A percentile compares a stretch with the other conserved stretches of the same genome.
phyloP scores from a whole-genome alignment of 2,113 vertebrate genomes.

The Mesoclemmys tuberculata region DNA sequence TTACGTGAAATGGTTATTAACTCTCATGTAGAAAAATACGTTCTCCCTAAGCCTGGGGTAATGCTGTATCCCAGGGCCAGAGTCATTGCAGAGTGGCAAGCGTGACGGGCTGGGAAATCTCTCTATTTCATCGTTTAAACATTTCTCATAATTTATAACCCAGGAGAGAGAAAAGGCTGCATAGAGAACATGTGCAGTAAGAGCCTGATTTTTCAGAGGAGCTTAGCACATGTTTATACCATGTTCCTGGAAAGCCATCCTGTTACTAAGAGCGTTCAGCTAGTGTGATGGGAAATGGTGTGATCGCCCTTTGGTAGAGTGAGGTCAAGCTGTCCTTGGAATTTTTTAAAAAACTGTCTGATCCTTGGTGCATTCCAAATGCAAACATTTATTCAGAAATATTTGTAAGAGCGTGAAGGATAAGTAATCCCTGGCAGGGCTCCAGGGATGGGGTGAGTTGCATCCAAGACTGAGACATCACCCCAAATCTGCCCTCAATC shows the following conservation, averaged over 20 bases:
- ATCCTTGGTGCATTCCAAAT: background rate
- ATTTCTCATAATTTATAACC: background rate
- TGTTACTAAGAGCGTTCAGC: background rate
- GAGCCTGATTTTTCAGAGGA: background rate
- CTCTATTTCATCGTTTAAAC: background rate
- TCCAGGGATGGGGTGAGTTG: background rate
- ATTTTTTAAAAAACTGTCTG: background rate
- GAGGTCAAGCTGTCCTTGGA: background rate
- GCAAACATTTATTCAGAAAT: background rate
- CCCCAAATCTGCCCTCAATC: background rate
- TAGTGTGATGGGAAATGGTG: background rate
- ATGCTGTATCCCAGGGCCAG: background rate
- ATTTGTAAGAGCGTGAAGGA: background rate
- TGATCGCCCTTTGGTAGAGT: background rate
- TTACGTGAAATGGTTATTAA: background rate
- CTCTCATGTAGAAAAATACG: background rate
- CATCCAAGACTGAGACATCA: background rate
- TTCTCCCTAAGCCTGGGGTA: background rate
- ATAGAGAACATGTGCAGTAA: background rate
- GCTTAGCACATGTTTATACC: background rate
- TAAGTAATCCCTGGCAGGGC: background rate
- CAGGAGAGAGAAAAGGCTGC: background rate
- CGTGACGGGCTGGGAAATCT: background rate
- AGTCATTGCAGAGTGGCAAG: background rate
- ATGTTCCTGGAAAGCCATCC: background rate